phyloP scores from a whole-genome alignment of 2,113 vertebrate species.

The Suncus etruscus region DNA sequence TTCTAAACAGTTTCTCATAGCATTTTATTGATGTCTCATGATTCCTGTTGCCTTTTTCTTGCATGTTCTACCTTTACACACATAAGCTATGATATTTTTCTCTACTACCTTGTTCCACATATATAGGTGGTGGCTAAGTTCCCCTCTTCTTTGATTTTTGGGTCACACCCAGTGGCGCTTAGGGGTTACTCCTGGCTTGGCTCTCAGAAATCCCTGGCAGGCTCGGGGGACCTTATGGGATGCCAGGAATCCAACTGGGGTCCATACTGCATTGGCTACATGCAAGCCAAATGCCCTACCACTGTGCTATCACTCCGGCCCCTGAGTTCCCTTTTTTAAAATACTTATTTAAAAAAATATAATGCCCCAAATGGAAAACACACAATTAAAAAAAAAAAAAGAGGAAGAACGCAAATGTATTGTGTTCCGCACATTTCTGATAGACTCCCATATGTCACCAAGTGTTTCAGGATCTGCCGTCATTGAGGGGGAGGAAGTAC shows the following conservation, averaged over 20 bases:
- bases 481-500: conserved; percentile 69
- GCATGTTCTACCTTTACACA: not conserved
- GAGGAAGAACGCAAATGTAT: conserved; percentile 68
- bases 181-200: no score
- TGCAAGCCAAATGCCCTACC: no score
- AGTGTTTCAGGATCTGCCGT: conserved; percentile 62
- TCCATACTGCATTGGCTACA: no score
- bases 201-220: no score
- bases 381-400: not conserved
- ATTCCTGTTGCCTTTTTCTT: not conserved
- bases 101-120: not conserved
- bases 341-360: conserved; percentile 58
- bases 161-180: no score
- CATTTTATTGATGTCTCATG: not conserved
- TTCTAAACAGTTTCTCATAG: not conserved
- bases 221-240: no score
- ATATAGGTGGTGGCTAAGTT: conserved; percentile 17
- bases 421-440: conserved; percentile 44
- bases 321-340: not conserved
- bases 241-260: no score
- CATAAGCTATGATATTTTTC: not conserved
- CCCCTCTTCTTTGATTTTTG: not conserved
- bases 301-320: no score
- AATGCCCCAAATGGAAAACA: conserved; percentile 55
- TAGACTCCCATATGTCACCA: conserved; percentile 72